Evolutionary conservation across 2,113 vertebrate genomes (phyloP), one percentile per base, ranked within the genome.

Genomic region (Gallinago undulata): DNA sequence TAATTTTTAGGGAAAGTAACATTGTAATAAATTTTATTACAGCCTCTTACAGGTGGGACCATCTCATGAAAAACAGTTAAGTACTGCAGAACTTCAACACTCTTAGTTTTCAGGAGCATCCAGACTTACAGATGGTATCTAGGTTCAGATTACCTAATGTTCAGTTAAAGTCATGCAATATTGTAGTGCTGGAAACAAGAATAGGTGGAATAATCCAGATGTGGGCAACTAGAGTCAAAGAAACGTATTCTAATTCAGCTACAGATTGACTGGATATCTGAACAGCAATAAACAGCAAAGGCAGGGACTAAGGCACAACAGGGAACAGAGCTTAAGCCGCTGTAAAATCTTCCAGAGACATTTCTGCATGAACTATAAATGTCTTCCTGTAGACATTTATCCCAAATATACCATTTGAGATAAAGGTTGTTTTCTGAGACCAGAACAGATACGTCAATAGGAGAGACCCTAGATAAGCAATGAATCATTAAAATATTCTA

Each of bases 31-130:
- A 25, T 60, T 57, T 43, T 69, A 23, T 62, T 74, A 28, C 14
- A 39, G 7, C 1, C 11, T 70, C 18, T 76, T 23, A 72, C 27
- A 39, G 0, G 0, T 62, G 13, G 13, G 11, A 78, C 7, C 10
- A 22, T 37, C 68, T 85, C 1, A 31, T 21, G 6, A 80, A 11
- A 39, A 50, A 3, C 6, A 51, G 16, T 37, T 43, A 90, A 77
- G 19, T 41, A 50, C 2, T 60, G 10, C 27, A 73, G 31, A 87
- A 64, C 16, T 47, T 2, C 24, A n/a, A 56, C 18, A 6, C 8
- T 30, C 11, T 31, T 45, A 15, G 2, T 77, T 77, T 89, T 35
- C 31, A 56, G 33, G 30, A 91, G 13, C 13, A 78, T 8, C 5
- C 25, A 73, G 13, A 63, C 4, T 33, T 77, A 43, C 10, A 59